Evolutionary conservation across 2,797 vertebrate genomes (phyloP), one percentile per base, ranked within the genome.

Genomic region (Scarus forsteni): DNA sequence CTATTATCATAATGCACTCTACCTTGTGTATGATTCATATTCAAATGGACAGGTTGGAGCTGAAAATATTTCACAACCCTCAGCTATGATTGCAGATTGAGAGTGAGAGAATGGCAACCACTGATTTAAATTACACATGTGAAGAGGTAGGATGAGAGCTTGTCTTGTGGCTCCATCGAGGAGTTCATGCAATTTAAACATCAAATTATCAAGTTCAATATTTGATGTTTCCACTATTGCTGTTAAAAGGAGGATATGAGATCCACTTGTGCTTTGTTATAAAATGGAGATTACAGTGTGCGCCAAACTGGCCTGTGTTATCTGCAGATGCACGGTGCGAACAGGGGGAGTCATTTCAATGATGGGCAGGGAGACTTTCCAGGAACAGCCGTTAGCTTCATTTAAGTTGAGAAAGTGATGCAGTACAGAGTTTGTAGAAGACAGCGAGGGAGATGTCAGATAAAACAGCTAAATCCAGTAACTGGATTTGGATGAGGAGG

Each of bases 11-110:
- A 92, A 94, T 91, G 86, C 84, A 86, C 86, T 89, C 85, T 81
- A 92, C 85, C 88, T 85, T 89, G 83, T 89, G 85, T 90, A 87
- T 89, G 85, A 93, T 92, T 93, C 89, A 92, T 89, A 90, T 90
- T 91, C 79, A 93, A 94, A 93, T 90, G 79, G 90, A 52, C 81
- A 88, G 74, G 81, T 93, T 92, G 82, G 72, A 84, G 88, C 83
- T 45, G 82, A 85, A 86, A 89, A 88, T 85, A 83, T 89, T 85
- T 82, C 88, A 73, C 74, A 79, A 85, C 85, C 83, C 89, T 90
- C 85, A 80, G 84, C 76, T 70, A 67, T 93, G 89, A 93, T 94
- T 93, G 92, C 88, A 83, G 84, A 90, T 88, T 84, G 80, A 89
- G 85, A 88, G 89, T 71, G 48, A 66, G 81, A 89, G 82, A 85